phyloP scores from a whole-genome alignment of 2,797 vertebrate species.

The Pangasius mekongensis region DNA sequence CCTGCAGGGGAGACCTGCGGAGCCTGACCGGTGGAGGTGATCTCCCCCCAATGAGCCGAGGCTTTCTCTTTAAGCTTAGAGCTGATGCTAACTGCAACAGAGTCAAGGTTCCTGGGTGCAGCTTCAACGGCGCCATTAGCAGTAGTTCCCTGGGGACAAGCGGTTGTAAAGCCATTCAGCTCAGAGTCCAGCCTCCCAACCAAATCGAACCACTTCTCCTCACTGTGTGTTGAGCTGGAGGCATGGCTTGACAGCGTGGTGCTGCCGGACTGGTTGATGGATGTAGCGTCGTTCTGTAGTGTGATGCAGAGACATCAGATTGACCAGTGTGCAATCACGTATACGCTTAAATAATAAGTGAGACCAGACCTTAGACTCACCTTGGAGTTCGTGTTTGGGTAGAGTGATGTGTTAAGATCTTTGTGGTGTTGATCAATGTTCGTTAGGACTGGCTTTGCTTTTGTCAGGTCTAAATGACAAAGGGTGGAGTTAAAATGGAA shows the following conservation, averaged over 20 bases:
- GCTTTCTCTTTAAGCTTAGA: conserved; percentile 82
- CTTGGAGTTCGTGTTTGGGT: conserved; percentile 89
- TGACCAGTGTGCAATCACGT: not conserved
- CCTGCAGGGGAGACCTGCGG: conserved; percentile 72
- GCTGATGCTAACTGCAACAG: conserved; percentile 73
- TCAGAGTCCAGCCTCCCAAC: conserved; percentile 85
- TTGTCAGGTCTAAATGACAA: conserved; percentile 82
- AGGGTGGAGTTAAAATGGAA: not conserved
- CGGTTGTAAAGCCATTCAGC: conserved; percentile 80
- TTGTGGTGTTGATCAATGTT: conserved; percentile 76
- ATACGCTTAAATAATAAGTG: not conserved
- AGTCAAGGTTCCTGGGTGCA: conserved; percentile 83
- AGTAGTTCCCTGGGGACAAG: conserved; percentile 87
- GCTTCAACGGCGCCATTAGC: conserved; percentile 91
- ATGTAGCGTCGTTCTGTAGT: conserved; percentile 84
- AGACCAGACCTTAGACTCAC: conserved; percentile 66
- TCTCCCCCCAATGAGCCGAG: conserved; percentile 83
- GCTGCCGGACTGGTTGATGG: conserved; percentile 94
- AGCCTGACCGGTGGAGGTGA: conserved; percentile 73
- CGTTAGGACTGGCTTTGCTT: conserved; percentile 75
- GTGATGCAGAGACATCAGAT: not conserved
- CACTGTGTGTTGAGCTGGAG: conserved; percentile 91
- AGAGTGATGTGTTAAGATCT: conserved; percentile 84
- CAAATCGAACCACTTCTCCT: conserved; percentile 95
- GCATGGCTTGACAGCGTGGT: conserved; percentile 96